Evolutionary conservation across 2,113 vertebrate genomes (phyloP), one percentile per base, ranked within the genome.

Genomic region (Zosterops japonicus): DNA sequence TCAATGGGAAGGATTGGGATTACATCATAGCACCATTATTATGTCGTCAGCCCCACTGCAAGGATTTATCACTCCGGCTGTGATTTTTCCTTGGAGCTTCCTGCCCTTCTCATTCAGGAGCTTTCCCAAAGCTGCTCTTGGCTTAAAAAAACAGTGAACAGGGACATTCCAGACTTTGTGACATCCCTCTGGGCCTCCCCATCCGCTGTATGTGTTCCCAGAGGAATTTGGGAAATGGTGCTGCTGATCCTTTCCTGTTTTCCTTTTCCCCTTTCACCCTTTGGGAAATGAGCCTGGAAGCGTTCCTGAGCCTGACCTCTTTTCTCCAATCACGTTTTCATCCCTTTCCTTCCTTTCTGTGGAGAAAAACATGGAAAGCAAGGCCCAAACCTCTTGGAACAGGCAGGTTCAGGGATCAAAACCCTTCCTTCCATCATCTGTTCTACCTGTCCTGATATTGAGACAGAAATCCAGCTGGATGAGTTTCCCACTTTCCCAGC

Each of bases 21-120:
- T 91, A 87, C 89, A 89, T 97, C 93, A 96, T 39, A 64, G 65
- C 18, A 0, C 83, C 77, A 79, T 91, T 91, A 84, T 82, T 94
- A 68, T 64, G 85, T 95, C 95, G 93, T 89, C 91, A 85, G 44
- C 52, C 4, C 1, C 2, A 2, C 80, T 28, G 44, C 46, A 24
- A 47, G 83, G 93, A 95, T 94, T 95, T 91, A 94, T 89, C 6
- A 3, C 56, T 20, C 64, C 0, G 1, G 46, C 33, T 0, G 2
- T 53, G 72, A 24, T 69, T 87, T 87, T 78, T 61, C 28, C 47
- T 39, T 19, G 9, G 63, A 77, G 33, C 18, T 27, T 87, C 57
- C 63, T 14, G 69, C 49, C 5, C 5, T 61, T 20, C 27, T 87
- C 24, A 53, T 8, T 29, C 23, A 36, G 53, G 50, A 83, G 60